These are phyloP conservation scores for Enteromius treurensis DNA, from an alignment of 2,797 vertebrate genomes.

Conservation along the genomic window DNA sequence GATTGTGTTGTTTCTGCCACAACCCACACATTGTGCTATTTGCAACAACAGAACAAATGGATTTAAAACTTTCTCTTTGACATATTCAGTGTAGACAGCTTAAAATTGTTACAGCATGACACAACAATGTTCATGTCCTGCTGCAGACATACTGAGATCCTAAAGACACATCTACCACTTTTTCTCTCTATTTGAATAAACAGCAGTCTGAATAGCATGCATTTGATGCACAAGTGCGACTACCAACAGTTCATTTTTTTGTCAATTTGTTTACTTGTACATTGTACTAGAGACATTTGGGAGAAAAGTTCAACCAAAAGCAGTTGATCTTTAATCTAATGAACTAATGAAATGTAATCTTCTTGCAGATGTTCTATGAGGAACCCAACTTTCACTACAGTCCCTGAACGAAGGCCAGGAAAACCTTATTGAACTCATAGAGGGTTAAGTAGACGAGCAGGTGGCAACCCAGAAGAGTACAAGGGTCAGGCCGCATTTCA, in stretches of 20 bases:
- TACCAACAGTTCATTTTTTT: background rate
- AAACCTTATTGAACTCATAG: constrained; percentile 2
- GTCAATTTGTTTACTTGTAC: background rate
- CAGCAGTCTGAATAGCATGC: background rate
- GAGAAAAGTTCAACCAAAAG: background rate
- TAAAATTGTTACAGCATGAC: background rate
- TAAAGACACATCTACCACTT: background rate
- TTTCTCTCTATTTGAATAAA: background rate
- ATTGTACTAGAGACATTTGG: background rate
- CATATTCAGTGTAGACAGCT: background rate
- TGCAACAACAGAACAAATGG: background rate
- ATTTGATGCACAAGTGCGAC: background rate
- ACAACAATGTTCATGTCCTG: background rate
- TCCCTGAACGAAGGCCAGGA: constrained; percentile 8
- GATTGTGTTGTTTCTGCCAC: background rate
- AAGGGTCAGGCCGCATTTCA: constrained; percentile 25
- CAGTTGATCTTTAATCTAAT: constrained; percentile 1
- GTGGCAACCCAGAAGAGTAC: constrained; percentile 26
- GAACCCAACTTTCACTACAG: background rate
- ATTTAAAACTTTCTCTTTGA: background rate
- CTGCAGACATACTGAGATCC: background rate
- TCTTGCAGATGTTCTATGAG: constrained; percentile 20
- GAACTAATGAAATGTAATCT: constrained; percentile 10
- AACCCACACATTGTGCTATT: background rate
- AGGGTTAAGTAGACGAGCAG: constrained; percentile 16